A percentile compares a stretch with the other conserved stretches of the same genome.
Conservation (phyloP, 2,797 vertebrate genomes). For the Cynopterus sphinx region DNA sequence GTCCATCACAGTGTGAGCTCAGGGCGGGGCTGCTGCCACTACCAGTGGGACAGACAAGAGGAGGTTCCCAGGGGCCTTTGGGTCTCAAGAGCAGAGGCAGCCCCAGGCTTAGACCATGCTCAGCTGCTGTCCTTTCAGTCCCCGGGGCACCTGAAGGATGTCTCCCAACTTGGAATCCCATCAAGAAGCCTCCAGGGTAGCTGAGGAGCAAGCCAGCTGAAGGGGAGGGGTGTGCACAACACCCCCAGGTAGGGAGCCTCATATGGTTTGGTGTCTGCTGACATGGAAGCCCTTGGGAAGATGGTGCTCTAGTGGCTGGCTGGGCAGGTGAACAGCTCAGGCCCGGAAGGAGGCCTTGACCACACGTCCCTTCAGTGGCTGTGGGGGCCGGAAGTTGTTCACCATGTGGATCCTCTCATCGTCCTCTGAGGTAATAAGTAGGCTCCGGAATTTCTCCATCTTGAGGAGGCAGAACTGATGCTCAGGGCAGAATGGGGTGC, state of each 20-base stretch:
- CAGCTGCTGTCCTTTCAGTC: slow-evolving; percentile 21
- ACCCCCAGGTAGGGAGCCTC: slow-evolving; percentile 47
- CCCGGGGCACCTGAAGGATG: background rate
- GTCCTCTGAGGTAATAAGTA: slow-evolving; percentile 91
- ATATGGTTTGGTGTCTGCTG: slow-evolving; percentile 66
- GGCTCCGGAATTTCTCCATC: slow-evolving; percentile 95
- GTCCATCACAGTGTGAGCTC: slow-evolving; percentile 78
- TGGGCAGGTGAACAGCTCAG: slow-evolving; percentile 71
- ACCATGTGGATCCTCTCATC: slow-evolving; percentile 93
- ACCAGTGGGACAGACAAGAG: slow-evolving; percentile 58
- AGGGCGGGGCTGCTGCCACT: slow-evolving; percentile 11
- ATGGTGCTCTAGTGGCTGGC: slow-evolving; percentile 26
- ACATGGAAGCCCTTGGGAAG: slow-evolving; percentile 82
- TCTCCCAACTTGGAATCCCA: background rate
- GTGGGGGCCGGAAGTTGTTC: slow-evolving; percentile 96
- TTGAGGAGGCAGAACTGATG: slow-evolving; percentile 76
- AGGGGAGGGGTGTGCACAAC: background rate
- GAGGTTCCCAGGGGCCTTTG: slow-evolving; percentile 57
- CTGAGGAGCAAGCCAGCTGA: slow-evolving; percentile 51
- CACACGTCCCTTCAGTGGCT: slow-evolving; percentile 93
- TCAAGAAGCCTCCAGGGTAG: slow-evolving; percentile 7
- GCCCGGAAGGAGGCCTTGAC: slow-evolving; percentile 92
- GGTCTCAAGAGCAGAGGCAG: slow-evolving; percentile 35
- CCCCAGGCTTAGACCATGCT: background rate
- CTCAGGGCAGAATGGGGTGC: background rate